These are phyloP conservation scores for Formica exsecta DNA, from an alignment of 1,140 invertebrate species.

Conservation along the genomic window DNA sequence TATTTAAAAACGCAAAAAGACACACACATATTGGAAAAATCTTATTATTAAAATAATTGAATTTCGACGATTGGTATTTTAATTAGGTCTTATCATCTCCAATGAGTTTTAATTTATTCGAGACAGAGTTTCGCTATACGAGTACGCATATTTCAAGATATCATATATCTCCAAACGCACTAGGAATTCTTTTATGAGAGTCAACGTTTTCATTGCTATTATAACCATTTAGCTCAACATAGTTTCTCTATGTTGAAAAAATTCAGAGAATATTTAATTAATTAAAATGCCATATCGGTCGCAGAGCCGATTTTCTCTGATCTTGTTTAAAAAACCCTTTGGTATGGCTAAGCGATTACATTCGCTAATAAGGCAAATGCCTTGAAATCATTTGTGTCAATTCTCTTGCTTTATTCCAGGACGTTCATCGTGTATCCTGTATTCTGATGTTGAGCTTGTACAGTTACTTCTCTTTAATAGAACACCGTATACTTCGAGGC, in stretches of 20 bases:
- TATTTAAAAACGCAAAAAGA: background rate
- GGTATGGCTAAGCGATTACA: constrained; percentile 16
- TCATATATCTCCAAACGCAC: background rate
- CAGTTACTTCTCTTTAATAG: constrained; percentile 19
- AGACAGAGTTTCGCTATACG: constrained; percentile 18
- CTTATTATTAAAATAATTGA: constrained; percentile 16
- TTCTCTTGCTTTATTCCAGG: background rate
- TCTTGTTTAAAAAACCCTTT: constrained; percentile 20
- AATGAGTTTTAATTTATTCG: background rate
- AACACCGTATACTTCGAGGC: constrained; percentile 1
- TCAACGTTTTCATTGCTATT: background rate
- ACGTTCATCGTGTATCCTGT: background rate
- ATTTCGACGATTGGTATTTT: background rate
- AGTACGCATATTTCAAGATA: constrained; percentile 4
- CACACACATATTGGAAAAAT: background rate
- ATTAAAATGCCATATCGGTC: constrained; percentile 35
- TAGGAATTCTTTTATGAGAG: constrained; percentile 26
- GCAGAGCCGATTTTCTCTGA: background rate
- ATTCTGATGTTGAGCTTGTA: constrained; percentile 5
- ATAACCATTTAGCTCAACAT: background rate
- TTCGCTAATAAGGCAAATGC: background rate
- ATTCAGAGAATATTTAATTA: constrained; percentile 33
- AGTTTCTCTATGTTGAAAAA: background rate
- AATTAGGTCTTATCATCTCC: background rate
- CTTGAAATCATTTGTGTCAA: constrained; percentile 1